Evolutionary conservation across 2,797 vertebrate genomes (phyloP), one percentile per base, ranked within the genome.

Genomic region (Fundulus diaphanus): DNA sequence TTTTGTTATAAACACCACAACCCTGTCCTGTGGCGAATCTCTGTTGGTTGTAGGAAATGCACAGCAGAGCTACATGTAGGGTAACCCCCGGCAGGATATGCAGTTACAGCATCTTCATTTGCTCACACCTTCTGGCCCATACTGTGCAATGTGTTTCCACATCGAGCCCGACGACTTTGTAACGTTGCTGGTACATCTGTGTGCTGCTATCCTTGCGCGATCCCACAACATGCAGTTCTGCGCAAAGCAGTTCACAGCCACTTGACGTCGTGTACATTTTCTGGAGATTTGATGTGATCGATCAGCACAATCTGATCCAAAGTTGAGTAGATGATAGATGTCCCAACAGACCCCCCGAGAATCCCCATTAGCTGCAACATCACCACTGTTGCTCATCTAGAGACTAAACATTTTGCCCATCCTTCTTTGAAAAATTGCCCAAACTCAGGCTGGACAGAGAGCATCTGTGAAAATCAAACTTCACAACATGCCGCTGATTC

Each of bases 21-120:
- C 87, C 67, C 63, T 76, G 77, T 84, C 22, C 31, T 31, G 31
- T 35, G 75, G 61, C 57, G 40, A 75, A 68, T 83, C 70, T 44
- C 54, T 72, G 74, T 88, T 78, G 52, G 37, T 61, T 76, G 24
- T 12, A 48, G 52, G 44, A 74, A 67, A 22, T 46, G 37, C 48
- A n/a, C 48, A 35, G 27, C 49, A 56, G 35, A 70, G 24, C 27
- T 31, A 48, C 31, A 65, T 37, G 51, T 33, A 35, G 37, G n/a
- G 15, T 42, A 56, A 79, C 13, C 57, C n/a, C 20, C 27, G 57
- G 52, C 44, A 22, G 12, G 29, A 69, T 37, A 44, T 29, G 44
- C 65, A 80, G 63, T 27, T 48, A 16, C 63, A 42, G 6, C n/a
- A 49, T 67, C 74, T 79, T 73, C 40, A 22, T 76, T 68, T 73